phyloP scores from a whole-genome alignment of 2,888 invertebrate genomes.

The Acronicta leporina region DNA sequence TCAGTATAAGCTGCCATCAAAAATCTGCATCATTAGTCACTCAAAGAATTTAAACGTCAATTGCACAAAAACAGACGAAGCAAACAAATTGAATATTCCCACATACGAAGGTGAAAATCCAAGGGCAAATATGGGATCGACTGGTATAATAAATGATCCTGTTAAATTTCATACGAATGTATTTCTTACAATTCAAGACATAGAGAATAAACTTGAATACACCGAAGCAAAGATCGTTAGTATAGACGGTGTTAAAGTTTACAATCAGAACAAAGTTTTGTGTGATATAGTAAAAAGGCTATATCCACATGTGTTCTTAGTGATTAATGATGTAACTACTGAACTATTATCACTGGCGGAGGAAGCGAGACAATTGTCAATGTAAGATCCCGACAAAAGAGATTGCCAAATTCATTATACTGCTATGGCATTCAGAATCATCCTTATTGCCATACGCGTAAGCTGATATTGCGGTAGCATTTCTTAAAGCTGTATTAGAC shows the following conservation, averaged over 20 bases:
- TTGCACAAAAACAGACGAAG: slow-evolving; percentile 87
- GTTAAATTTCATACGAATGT: slow-evolving; percentile 50
- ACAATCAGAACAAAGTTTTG: slow-evolving; percentile 82
- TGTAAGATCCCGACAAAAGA: slow-evolving; percentile 74
- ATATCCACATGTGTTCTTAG: slow-evolving; percentile 79
- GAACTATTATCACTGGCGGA: slow-evolving; percentile 80
- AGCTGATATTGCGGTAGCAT: slow-evolving; percentile 49
- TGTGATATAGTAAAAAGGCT: slow-evolving; percentile 79
- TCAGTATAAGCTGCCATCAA: slow-evolving; percentile 69
- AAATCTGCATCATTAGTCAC: slow-evolving; percentile 82
- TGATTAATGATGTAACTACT: slow-evolving; percentile 86
- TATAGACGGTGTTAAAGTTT: slow-evolving; percentile 73
- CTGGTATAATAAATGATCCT: slow-evolving; percentile 79
- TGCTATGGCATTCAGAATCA: neutral
- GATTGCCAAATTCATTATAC: slow-evolving; percentile 46
- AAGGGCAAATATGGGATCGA: slow-evolving; percentile 83
- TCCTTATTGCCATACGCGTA: slow-evolving; percentile 55
- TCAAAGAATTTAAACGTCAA: slow-evolving; percentile 82
- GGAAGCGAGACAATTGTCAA: slow-evolving; percentile 79
- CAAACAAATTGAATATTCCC: slow-evolving; percentile 88
- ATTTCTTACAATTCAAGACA: slow-evolving; percentile 51
- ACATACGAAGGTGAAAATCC: slow-evolving; percentile 88
- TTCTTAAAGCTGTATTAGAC: slow-evolving; percentile 3
- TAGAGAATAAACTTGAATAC: slow-evolving; percentile 57
- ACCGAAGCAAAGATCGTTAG: slow-evolving; percentile 68